A percentile compares a stretch with the other conserved stretches of the same genome.
phyloP scores from a whole-genome alignment of 2,797 vertebrate genomes.

The Peromyscus melanophrys region DNA sequence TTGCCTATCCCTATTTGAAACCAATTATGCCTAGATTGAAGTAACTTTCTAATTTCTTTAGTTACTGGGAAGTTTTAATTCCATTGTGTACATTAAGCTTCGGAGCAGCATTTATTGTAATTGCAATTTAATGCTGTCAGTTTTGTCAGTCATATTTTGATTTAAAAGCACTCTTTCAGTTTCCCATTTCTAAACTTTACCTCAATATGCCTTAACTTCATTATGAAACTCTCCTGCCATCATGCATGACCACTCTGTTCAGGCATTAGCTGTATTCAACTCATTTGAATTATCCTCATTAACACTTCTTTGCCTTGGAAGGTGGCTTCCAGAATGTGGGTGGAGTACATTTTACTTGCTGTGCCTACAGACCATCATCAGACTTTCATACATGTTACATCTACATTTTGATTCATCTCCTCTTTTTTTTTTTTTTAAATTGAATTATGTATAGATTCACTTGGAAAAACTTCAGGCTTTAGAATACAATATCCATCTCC shows the following conservation, averaged over 20 bases:
- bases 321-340: slow-evolving; percentile 50
- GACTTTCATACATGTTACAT: slow-evolving; percentile 45
- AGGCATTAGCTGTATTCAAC: slow-evolving; percentile 65
- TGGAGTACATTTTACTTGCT: slow-evolving; percentile 69
- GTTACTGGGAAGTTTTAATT: slow-evolving; percentile 54
- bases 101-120: slow-evolving; percentile 65
- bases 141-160: slow-evolving; percentile 72
- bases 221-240: slow-evolving; percentile 73
- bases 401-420: not conserved
- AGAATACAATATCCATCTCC: not conserved
- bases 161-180: slow-evolving; percentile 67
- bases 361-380: slow-evolving; percentile 70
- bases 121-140: slow-evolving; percentile 60
- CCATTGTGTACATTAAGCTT: slow-evolving; percentile 62
- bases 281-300: slow-evolving; percentile 70
- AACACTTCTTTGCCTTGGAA: slow-evolving; percentile 70
- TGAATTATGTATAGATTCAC: slow-evolving; percentile 31
- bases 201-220: slow-evolving; percentile 71
- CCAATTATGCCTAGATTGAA: slow-evolving; percentile 50
- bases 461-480: slow-evolving; percentile 23
- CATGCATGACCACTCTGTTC: slow-evolving; percentile 68
- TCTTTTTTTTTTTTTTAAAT: not conserved
- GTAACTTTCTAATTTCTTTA: slow-evolving; percentile 53
- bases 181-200: slow-evolving; percentile 77
- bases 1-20: slow-evolving; percentile 53